Base-by-base conservation (phyloP, 1,140 invertebrate species). In the Drosophila chauvacae region DNA sequence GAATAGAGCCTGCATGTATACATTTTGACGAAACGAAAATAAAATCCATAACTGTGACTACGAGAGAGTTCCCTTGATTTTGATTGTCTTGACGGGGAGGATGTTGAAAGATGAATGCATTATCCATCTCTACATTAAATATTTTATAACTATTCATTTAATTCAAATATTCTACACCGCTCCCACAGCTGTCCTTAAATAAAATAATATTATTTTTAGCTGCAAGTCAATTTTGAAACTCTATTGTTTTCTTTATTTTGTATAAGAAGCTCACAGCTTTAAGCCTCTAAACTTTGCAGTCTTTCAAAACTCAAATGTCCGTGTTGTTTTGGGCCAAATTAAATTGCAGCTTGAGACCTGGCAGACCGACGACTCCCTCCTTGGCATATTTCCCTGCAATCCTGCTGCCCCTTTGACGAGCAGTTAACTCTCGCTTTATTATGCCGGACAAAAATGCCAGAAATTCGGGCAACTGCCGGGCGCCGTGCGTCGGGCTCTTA, bases 1-100 rank as follows among this genome's bases (percentile, higher is more conserved):
- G 59, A 76, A 63, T 61, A 51, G 62, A 71, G 48, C 66, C 39
- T 58, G 44, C 39, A 71, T 70, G 64, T 70, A 70, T 71, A 70
- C 68, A 58, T 50, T 51, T 23, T 45, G 44, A 45, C 11, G 61
- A 35, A 71, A 45, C 35, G 62, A 41, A 30, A 63, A 69, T 55
- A 48, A 72, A 59, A 62, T 41, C 59, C 57, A 73, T 65, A 70
- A 55, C 66, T 70, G 59, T 64, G 60, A 64, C 48, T 51, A 41
- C 9, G 5, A 39, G 53, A 56, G 26, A 23, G 30, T 33, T 35
- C 9, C 30, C 30, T 7, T 28, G 28, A 28, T 28, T 7, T 28
- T 7, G 28, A 28, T 37, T 37, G 2, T 14, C 28, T 16, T 10
- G n/a, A 30, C 9, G 28, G 35, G 35, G 16, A n/a, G 10, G 7